Percentiles rank a stretch among this genome's conserved stretches.
These are phyloP conservation scores for Tromatobia lineatoria DNA, from an alignment of 2,888 invertebrate species.

Conservation along the genomic window DNA sequence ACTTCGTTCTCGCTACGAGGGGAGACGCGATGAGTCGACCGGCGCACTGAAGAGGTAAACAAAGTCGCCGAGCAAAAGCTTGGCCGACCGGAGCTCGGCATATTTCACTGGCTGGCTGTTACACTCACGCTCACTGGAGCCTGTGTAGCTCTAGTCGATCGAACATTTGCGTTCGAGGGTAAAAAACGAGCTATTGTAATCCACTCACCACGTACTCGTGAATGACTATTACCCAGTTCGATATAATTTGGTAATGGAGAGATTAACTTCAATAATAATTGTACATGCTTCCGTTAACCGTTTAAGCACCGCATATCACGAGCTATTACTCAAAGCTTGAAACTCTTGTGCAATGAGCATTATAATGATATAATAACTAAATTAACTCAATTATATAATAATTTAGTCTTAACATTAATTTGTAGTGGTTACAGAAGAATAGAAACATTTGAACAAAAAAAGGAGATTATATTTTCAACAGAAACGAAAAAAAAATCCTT, in stretches of 20 bases:
- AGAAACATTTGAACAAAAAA: too few relatives aligned
- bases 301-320: too few relatives aligned
- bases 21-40: slow-evolving; percentile 34
- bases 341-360: too few relatives aligned
- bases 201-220: not conserved
- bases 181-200: not conserved
- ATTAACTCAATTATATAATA: too few relatives aligned
- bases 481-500: too few relatives aligned
- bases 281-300: too few relatives aligned
- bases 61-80: slow-evolving; percentile 11
- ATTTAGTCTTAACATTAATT: too few relatives aligned
- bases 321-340: too few relatives aligned
- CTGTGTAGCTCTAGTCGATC: not conserved
- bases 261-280: not conserved
- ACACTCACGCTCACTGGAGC: not conserved
- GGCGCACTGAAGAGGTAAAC: slow-evolving; percentile 32
- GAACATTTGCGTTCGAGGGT: not conserved
- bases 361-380: too few relatives aligned
- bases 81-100: slow-evolving; percentile 33
- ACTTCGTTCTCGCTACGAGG: slow-evolving; percentile 49
- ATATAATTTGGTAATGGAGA: not conserved
- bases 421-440: too few relatives aligned
- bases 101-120: not conserved
- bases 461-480: too few relatives aligned
- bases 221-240: not conserved